Base-by-base conservation (phyloP, 2,888 invertebrate genomes). In the Coelogynopora nodosa region DNA sequence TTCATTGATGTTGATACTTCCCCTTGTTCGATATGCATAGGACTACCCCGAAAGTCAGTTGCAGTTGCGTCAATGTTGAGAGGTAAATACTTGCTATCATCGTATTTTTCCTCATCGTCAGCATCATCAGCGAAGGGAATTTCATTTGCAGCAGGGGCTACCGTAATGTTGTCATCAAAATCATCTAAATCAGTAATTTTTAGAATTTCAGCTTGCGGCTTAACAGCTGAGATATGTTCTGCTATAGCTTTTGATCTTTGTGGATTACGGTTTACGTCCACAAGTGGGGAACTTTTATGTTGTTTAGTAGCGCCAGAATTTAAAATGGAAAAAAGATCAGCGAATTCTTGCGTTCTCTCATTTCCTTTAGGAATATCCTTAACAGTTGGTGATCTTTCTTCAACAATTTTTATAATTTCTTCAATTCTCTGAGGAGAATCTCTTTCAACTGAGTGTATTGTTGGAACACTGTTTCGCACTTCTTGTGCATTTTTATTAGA, bases 91-190 rank as follows among this genome's bases (percentile, higher is more conserved):
- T 10, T 10, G 18, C 27, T 26, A 23, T 74, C 74, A 23, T 26
- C 74, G 18, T 74, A 10, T 23, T 13, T 23, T 10, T 23, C 23
- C 23, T 23, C 74, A 74, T 74, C 23, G 23, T 74, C 74, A 74
- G 2, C 74, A 74, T 74, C 74, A 26, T 74, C 74, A 26, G 74
- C 74, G 23, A 74, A 74, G 23, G 74, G 74, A 74, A 74, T 74
- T 13, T 23, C 74, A 13, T 26, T 23, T 10, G 5, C 74, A 23
- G 74, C 5, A 26, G 74, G 2, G 27, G 74, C 18, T 26, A 2
- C 49, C 49, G 10, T 18, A 49, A 13, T 5, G 18, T 49, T 18
- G 18, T 49, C 49, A 13, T 49, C 49, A 18, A 49, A 49, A 49
- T 49, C 49, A 18, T 49, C 49, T 5, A 49, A 13, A 49, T 49